Conservation (phyloP, 1,140 invertebrate genomes). For the Amyelois transitella region DNA sequence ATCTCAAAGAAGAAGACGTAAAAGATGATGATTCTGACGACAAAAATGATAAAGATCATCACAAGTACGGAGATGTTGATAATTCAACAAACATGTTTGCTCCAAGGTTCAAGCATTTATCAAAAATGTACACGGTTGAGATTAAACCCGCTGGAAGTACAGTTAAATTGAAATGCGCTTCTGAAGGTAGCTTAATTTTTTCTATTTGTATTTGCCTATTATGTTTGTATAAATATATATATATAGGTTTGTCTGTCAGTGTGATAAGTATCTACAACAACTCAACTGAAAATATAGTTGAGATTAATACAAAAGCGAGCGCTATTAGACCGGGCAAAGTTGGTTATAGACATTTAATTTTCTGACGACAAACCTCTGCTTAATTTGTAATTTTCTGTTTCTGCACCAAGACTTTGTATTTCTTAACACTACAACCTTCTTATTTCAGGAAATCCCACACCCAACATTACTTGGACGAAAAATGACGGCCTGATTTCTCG, state of each 20-base stretch:
- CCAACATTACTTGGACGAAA: conserved; percentile 89
- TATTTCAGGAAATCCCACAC: conserved; percentile 82
- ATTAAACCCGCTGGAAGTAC: conserved; percentile 69
- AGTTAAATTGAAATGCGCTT: conserved; percentile 62
- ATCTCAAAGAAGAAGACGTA: conserved; percentile 39
- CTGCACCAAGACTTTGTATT: too few relatives aligned
- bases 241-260: too few relatives aligned
- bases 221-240: too few relatives aligned
- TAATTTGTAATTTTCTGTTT: too few relatives aligned
- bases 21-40: conserved; percentile 59
- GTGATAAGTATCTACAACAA: too few relatives aligned
- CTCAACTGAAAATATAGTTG: too few relatives aligned
- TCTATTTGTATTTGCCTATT: too few relatives aligned
- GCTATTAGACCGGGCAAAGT: too few relatives aligned
- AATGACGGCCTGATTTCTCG: conserved; percentile 76
- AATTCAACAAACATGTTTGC: conserved; percentile 45
- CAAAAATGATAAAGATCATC: conserved; percentile 55
- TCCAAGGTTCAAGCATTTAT: conserved; percentile 64
- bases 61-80: conserved; percentile 53
- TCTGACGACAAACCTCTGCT: too few relatives aligned
- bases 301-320: too few relatives aligned
- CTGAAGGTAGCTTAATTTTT: conserved; percentile 61
- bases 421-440: too few relatives aligned
- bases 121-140: conserved; percentile 58
- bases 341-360: too few relatives aligned